A percentile compares a stretch with the other conserved stretches of the same genome.
Conservation (phyloP, 2,113 vertebrate species). For the Carollia perspicillata region DNA sequence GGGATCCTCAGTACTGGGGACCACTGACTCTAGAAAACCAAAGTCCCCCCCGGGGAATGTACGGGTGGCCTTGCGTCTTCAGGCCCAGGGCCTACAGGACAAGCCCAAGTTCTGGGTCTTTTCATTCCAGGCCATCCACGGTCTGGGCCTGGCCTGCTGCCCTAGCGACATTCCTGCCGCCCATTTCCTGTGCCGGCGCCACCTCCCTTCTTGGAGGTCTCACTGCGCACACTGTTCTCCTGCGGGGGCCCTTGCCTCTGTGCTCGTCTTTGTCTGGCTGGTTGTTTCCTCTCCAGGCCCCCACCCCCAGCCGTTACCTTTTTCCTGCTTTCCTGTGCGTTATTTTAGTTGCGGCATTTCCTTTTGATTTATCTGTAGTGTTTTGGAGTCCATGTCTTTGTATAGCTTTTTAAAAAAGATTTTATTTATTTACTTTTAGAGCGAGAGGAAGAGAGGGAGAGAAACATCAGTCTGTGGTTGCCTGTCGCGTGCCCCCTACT, state of each 20-base stretch:
- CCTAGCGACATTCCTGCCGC: background rate
- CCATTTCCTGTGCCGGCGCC: background rate
- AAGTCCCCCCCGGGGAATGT: background rate
- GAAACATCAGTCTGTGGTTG: too few relatives aligned
- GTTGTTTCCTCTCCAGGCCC: background rate
- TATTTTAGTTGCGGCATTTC: background rate
- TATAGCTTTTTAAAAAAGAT: background rate
- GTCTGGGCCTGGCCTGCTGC: background rate
- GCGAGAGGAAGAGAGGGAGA: too few relatives aligned
- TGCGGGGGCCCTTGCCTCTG: background rate
- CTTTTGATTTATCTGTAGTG: background rate
- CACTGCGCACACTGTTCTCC: fast-evolving
- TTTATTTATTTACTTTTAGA: too few relatives aligned
- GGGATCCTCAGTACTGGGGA: background rate
- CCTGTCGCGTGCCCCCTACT: too few relatives aligned
- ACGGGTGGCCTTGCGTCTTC: background rate
- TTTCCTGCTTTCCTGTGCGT: background rate
- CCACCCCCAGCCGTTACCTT: background rate
- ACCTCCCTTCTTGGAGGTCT: background rate
- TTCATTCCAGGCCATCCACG: background rate
- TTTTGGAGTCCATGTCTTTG: background rate
- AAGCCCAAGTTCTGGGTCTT: background rate
- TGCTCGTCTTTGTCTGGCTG: background rate
- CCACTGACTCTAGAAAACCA: background rate
- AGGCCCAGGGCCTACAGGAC: background rate